Base-by-base conservation (phyloP, 2,113 vertebrate species). In the Syngnathoides biaculeatus region DNA sequence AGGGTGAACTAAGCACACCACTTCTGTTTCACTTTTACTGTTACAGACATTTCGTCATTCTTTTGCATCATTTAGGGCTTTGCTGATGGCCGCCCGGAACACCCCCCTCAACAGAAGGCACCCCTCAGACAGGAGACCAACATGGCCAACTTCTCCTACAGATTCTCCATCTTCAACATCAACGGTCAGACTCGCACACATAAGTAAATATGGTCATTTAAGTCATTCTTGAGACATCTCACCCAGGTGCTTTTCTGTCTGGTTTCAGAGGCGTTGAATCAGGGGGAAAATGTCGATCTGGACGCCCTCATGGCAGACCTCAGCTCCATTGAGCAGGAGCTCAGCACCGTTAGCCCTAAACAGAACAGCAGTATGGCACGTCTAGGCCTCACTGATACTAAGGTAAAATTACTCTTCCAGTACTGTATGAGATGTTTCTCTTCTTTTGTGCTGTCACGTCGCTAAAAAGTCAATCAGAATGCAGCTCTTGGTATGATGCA, bases 121-220 rank as follows among this genome's bases (percentile, higher is more conserved):
- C 95, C 96, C 67, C 95, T 98, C 80, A 93, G 91, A 69, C 95
- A 96, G 62, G 97, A 99, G 79, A 95, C 95, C 65, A 99, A 97
- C 88, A 95, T 98, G 87, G 97, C 96, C 77, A 98, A 97, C 88
- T 98, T 99, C 90, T 97, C 96, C 10, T 98, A 99, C 81, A 94
- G 97, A 58, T 98, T 99, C 91, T 99, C 97, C 69, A 95, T 99
- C 92, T 98, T 98, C 87, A 99, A 99, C 86, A 92, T 99, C 82
- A 98, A 98, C 74, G 97, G 97, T 99, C 82, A 89, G 92, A 81
- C 24, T 27, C 19, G 39, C 35, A 42, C 19, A 60, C 14, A 42
- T 57, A 3, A 50, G 13, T 57, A 5, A 15, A 4, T 30, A 27
- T 26, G 65, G 38, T 30, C 24, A 40, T 11, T 64, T 20, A 1